Conservation (phyloP, 2,888 invertebrate genomes). For the Leptinotarsa juncta region DNA sequence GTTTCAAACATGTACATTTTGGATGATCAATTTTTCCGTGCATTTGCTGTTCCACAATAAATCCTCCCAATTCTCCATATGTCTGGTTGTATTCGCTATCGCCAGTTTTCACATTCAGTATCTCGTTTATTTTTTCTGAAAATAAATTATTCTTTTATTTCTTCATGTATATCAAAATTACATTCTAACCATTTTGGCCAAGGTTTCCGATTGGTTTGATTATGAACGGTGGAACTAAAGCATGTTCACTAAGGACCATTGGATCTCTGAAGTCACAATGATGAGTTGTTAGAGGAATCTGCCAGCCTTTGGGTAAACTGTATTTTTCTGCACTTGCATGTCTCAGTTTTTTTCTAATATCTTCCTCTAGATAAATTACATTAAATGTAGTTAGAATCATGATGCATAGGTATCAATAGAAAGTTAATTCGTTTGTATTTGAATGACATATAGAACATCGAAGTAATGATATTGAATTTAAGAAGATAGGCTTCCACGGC, state of each 20-base stretch:
- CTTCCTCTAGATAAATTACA: constrained; percentile 40
- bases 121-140: constrained; percentile 51
- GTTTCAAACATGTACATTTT: constrained; percentile 38
- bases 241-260: constrained; percentile 36
- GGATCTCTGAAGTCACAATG: constrained; percentile 48
- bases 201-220: constrained; percentile 45
- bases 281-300: constrained; percentile 51
- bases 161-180: background rate
- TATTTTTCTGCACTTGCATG: constrained; percentile 36
- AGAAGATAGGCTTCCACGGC: too few species aligned
- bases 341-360: constrained; percentile 44
- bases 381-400: background rate
- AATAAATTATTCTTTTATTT: constrained; percentile 5
- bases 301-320: constrained; percentile 46
- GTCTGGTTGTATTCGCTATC: constrained; percentile 49
- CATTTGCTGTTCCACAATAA: constrained; percentile 49
- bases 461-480: too few species aligned
- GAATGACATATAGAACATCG: too few species aligned
- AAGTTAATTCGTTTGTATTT: too few species aligned
- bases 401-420: too few species aligned
- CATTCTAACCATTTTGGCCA: constrained; percentile 46
- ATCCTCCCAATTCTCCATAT: constrained; percentile 50
- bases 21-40: constrained; percentile 49
- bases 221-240: constrained; percentile 39
- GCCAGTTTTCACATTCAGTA: constrained; percentile 49